phyloP scores from a whole-genome alignment of 2,888 invertebrate genomes.

The Pterostichus madidus region DNA sequence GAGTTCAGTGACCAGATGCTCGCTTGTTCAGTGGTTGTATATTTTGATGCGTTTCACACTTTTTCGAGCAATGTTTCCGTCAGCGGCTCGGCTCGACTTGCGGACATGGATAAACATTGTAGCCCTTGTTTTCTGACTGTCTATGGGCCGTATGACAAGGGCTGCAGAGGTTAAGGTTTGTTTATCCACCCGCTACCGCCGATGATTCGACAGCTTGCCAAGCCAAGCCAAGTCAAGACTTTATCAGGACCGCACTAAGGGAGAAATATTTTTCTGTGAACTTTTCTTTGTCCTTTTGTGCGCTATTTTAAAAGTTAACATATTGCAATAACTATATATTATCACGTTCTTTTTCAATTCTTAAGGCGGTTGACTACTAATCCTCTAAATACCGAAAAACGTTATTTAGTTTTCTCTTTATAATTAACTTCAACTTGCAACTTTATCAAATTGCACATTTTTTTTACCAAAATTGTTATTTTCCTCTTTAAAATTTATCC shows the following conservation, averaged over 20 bases:
- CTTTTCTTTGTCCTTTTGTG: not conserved
- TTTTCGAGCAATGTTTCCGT: slow-evolving; percentile 50
- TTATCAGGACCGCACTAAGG: not conserved
- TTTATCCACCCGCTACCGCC: slow-evolving; percentile 38
- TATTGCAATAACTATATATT: not conserved
- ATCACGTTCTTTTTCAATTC: not conserved
- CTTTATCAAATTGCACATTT: no score
- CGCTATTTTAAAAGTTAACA: not conserved
- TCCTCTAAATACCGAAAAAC: not conserved
- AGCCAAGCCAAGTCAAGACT: no score
- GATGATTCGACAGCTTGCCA: slow-evolving; percentile 4
- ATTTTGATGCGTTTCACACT: slow-evolving; percentile 29
- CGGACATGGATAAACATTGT: slow-evolving; percentile 37
- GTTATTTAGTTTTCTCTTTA: no score
- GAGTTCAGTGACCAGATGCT: no score
- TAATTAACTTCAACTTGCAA: no score
- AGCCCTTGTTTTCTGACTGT: slow-evolving; percentile 46
- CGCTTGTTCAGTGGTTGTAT: not conserved
- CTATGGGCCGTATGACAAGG: slow-evolving; percentile 41
- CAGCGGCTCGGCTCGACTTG: slow-evolving; percentile 23
- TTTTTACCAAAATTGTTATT: no score
- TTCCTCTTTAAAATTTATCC: no score
- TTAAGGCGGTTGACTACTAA: not conserved
- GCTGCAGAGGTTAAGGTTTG: slow-evolving; percentile 35
- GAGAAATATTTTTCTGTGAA: not conserved